Conservation (phyloP, 2,888 invertebrate genomes). For the Ptychoptera contaminata region DNA sequence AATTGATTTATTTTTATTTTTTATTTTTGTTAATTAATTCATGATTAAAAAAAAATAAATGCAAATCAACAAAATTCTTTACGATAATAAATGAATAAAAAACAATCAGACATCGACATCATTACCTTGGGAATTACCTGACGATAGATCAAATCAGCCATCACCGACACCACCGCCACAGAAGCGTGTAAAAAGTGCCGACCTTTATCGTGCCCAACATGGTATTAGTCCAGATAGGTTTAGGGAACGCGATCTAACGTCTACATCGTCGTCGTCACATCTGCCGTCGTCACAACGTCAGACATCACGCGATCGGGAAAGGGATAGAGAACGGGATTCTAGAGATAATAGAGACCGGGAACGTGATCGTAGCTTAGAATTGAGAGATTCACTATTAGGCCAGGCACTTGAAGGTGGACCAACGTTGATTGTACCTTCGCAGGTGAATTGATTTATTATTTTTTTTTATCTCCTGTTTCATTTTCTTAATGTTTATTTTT, state of each 20-base stretch:
- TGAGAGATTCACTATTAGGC: conserved; percentile 55
- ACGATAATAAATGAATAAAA: background rate
- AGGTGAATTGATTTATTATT: background rate
- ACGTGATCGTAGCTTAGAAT: conserved; percentile 45
- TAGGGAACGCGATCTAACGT: conserved; percentile 20
- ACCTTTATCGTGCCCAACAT: conserved; percentile 48
- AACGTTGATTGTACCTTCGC: conserved; percentile 23
- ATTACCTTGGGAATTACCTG: conserved; percentile 44
- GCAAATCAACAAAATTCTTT: background rate
- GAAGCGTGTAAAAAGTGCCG: conserved; percentile 53
- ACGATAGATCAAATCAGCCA: conserved; percentile 35
- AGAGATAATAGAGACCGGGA: conserved; percentile 15
- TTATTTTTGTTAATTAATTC: background rate
- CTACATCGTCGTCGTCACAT: conserved; percentile 22
- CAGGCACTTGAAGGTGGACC: conserved; percentile 63
- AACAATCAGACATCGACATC: conserved; percentile 39
- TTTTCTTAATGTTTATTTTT: too few relatives aligned
- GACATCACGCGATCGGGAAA: conserved; percentile 21
- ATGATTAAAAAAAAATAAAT: background rate
- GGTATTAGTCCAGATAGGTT: conserved; percentile 30
- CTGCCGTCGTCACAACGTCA: conserved; percentile 25
- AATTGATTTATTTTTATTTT: too few relatives aligned
- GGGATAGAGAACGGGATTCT: conserved; percentile 18
- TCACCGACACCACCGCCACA: conserved; percentile 43
- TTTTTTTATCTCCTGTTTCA: too few relatives aligned